phyloP scores from a whole-genome alignment of 2,888 invertebrate genomes.

The Auanema sp. region DNA sequence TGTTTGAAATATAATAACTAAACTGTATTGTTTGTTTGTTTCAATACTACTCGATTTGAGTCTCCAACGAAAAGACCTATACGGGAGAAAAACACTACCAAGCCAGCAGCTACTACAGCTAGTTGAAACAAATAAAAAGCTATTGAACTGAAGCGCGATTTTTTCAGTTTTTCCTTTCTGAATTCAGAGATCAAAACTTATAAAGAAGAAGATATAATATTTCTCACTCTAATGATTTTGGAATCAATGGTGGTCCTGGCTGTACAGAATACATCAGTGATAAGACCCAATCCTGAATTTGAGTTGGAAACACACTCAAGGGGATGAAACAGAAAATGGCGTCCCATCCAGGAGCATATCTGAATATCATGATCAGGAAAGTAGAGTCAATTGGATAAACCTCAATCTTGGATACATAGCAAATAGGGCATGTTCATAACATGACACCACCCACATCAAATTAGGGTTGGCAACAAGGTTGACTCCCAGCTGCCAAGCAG shows the following conservation, averaged over 20 bases:
- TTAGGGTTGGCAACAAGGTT: conserved; percentile 49
- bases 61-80: too few species aligned
- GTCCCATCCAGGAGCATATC: conserved; percentile 54
- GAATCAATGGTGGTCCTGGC: conserved; percentile 45
- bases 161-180: too few species aligned
- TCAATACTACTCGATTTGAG: too few species aligned
- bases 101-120: too few species aligned
- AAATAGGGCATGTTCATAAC: conserved; percentile 54
- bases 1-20: conserved; percentile 11
- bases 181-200: too few species aligned
- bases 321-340: conserved; percentile 56
- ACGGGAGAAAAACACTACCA: too few species aligned
- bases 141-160: too few species aligned
- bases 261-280: conserved; percentile 35
- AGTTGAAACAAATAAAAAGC: too few species aligned
- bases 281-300: conserved; percentile 39
- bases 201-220: background rate
- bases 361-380: conserved; percentile 13
- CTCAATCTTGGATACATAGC: conserved; percentile 42
- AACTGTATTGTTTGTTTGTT: conserved; percentile 8
- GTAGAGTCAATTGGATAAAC: conserved; percentile 9
- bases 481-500: conserved; percentile 49
- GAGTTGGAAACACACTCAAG: conserved; percentile 45
- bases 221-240: conserved; percentile 15
- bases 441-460: conserved; percentile 52